Base-by-base conservation (phyloP, 2,113 vertebrate species). In the Electrona antarctica region DNA sequence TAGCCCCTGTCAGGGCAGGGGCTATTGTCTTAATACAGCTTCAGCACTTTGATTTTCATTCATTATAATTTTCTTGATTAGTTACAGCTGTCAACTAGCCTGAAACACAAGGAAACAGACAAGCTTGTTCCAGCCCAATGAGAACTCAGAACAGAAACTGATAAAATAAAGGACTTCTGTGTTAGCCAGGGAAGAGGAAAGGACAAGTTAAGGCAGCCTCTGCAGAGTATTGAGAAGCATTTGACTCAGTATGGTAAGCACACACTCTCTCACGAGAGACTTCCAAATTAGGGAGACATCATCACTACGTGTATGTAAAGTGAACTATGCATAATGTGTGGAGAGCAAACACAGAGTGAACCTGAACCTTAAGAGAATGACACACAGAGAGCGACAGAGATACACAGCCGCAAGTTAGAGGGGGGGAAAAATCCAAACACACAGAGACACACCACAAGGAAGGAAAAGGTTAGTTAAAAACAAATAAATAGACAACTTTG, bases 371-470 rank as follows among this genome's bases (percentile, higher is more conserved):
- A 4, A 83, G 73, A 73, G 71, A 58, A 9, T 13, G 46, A 60
- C 70, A 77, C 59, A 78, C 60, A 78, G 46, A 85, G 65, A 78
- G 77, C 73, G 74, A 74, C 74, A 78, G 59, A 87, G 56, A 83
- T 64, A 76, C 15, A 78, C 57, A 82, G 76, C 62, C 52, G 72
- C 71, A 82, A 79, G 64, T 60, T 81, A 69, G 49, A 84, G 70
- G 67, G 74, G 47, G 73, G 58, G 41, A 71, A 63, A 61, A 67
- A 67, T 55, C 14, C 52, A 8, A 57, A 73, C 6, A 59, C 15
- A 65, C 54, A 41, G 33, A 66, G 49, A 73, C 60, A 71, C 21
- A 79, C 21, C 57, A 74, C 6, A 51, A n/a, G 15, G 7, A 68
- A 45, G 60, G 28, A 71, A 50, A 8, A 7, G 33, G 46, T 68